phyloP scores from a whole-genome alignment of 1,140 invertebrate species.

The Octopus sinensis region DNA sequence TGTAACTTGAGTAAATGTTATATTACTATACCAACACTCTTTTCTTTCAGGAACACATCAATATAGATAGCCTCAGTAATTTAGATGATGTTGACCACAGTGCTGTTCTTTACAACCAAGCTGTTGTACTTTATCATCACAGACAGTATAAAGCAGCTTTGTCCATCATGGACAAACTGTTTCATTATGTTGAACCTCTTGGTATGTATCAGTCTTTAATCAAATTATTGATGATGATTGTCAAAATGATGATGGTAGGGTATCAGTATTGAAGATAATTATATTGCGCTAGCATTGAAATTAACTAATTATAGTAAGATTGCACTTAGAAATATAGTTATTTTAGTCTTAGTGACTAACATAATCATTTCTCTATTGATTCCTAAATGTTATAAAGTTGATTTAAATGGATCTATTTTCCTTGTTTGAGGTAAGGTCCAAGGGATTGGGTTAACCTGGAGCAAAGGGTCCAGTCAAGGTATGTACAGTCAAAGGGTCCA shows the following conservation, averaged over 20 bases:
- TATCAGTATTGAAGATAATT: too few relatives aligned
- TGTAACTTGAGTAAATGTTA: background rate
- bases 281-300: too few relatives aligned
- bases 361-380: too few relatives aligned
- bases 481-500: too few relatives aligned
- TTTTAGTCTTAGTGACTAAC: too few relatives aligned
- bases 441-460: too few relatives aligned
- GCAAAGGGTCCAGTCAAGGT: too few relatives aligned
- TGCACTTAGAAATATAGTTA: too few relatives aligned
- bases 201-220: conserved; percentile 56
- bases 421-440: too few relatives aligned
- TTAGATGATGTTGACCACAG: conserved; percentile 70
- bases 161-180: conserved; percentile 71
- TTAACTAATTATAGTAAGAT: too few relatives aligned
- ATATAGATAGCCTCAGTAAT: conserved; percentile 63
- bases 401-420: too few relatives aligned
- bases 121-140: conserved; percentile 76
- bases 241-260: background rate
- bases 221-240: background rate
- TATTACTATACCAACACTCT: background rate
- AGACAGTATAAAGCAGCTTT: conserved; percentile 74
- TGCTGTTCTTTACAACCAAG: conserved; percentile 76
- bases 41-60: conserved; percentile 55
- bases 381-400: too few relatives aligned
- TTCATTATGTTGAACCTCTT: conserved; percentile 73